A percentile compares a stretch with the other conserved stretches of the same genome.
These are phyloP conservation scores for Hyles lineata DNA, from an alignment of 2,888 invertebrate species.

Conservation along the genomic window DNA sequence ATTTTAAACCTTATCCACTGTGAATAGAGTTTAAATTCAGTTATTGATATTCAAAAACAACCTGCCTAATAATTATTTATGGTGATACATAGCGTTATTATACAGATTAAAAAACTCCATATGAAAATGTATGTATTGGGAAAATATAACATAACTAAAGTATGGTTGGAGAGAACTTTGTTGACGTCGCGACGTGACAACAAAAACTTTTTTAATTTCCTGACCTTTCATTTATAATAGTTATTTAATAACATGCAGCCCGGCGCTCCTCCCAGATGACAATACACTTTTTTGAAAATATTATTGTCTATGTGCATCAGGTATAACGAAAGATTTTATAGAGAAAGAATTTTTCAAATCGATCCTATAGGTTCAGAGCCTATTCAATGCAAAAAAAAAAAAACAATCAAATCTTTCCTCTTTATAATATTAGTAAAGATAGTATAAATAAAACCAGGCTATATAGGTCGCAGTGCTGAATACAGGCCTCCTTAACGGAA, in stretches of 20 bases:
- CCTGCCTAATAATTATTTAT: constrained; percentile 45
- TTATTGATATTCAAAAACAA: background rate
- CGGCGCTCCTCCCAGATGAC: too few species aligned
- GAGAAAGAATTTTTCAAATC: too few species aligned
- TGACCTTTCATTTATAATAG: too few species aligned
- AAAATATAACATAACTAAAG: background rate
- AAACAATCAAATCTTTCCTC: too few species aligned
- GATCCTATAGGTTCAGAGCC: too few species aligned
- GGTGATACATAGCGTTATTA: constrained; percentile 44
- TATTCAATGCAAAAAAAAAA: too few species aligned
- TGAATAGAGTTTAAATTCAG: background rate
- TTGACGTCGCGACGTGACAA: background rate
- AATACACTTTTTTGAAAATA: too few species aligned
- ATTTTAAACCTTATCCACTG: background rate
- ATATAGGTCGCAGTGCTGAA: background rate
- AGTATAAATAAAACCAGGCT: background rate
- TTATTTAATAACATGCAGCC: too few species aligned
- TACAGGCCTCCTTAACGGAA: background rate
- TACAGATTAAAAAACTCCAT: constrained; percentile 38
- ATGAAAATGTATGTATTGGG: background rate
- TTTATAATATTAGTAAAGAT: too few species aligned
- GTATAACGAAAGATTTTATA: too few species aligned
- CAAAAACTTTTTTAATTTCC: background rate
- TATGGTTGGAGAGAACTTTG: background rate
- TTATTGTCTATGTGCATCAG: too few species aligned